Evolutionary conservation across 2,797 vertebrate species (phyloP).

Genomic region (Allobates femoralis): DNA sequence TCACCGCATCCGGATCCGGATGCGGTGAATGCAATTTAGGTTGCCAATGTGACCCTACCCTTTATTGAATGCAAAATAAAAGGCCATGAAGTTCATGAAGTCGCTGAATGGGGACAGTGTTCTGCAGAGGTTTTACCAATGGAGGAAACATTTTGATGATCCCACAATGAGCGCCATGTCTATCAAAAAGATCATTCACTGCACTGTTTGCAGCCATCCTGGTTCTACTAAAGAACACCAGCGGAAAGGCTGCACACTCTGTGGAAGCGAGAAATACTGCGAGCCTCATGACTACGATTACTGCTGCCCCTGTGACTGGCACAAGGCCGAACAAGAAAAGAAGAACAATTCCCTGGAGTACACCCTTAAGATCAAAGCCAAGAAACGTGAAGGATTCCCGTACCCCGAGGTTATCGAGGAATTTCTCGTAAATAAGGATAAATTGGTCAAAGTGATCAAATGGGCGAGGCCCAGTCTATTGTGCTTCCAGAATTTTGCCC

Average conservation of each 20-base stretch:
- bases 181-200: constrained; percentile 84
- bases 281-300: constrained; percentile 82
- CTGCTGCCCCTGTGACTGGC: constrained; percentile 90
- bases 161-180: constrained; percentile 64
- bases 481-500: constrained; percentile 89
- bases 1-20: too few species aligned
- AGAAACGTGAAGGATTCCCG: constrained; percentile 85
- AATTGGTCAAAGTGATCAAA: constrained; percentile 76
- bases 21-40: too few species aligned
- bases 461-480: constrained; percentile 84
- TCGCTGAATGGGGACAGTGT: too few species aligned
- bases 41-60: too few species aligned
- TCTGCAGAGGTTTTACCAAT: constrained; percentile 90
- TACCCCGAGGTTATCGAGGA: constrained; percentile 92
- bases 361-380: constrained; percentile 86
- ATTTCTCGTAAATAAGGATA: constrained; percentile 88
- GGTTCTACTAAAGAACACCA: constrained; percentile 86
- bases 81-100: too few species aligned
- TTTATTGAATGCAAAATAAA: too few species aligned
- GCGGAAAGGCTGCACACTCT: constrained; percentile 81
- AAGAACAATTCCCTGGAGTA: constrained; percentile 78
- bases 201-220: constrained; percentile 88
- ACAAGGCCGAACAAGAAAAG: constrained; percentile 72
- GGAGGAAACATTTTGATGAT: constrained; percentile 76
- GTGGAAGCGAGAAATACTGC: constrained; percentile 80